A percentile compares a stretch with the other conserved stretches of the same genome.
Evolutionary conservation across 2,797 vertebrate genomes (phyloP).

Genomic region (Peromyscus eremicus): DNA sequence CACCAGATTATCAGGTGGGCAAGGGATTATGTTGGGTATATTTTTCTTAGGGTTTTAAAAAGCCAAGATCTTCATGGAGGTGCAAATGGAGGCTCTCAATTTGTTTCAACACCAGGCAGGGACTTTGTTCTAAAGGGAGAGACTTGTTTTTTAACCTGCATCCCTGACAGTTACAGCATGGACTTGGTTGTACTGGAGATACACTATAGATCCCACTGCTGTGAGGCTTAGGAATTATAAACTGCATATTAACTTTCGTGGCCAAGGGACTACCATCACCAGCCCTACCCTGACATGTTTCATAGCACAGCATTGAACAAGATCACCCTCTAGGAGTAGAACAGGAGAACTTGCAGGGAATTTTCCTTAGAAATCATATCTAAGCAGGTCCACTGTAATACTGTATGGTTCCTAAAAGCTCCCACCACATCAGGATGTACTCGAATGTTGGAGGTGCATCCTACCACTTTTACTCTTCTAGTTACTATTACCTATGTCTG

Average conservation of each 20-base stretch:
- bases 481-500: neutral
- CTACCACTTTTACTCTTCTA: neutral
- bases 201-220: neutral
- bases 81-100: neutral
- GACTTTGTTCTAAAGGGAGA: neutral
- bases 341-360: neutral
- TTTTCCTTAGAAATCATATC: neutral
- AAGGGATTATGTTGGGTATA: neutral
- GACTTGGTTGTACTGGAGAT: neutral
- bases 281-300: neutral
- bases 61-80: neutral
- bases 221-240: neutral
- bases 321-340: neutral
- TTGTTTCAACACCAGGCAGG: neutral
- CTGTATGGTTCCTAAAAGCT: neutral
- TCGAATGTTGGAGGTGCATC: too few relatives aligned
- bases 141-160: neutral
- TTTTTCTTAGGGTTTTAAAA: neutral
- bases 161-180: neutral
- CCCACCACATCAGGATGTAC: neutral
- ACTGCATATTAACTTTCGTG: neutral
- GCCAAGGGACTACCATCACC: neutral
- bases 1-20: neutral
- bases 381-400: neutral
- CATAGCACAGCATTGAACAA: neutral